Conservation (phyloP, 2,888 invertebrate species). For the Erebia aethiops region DNA sequence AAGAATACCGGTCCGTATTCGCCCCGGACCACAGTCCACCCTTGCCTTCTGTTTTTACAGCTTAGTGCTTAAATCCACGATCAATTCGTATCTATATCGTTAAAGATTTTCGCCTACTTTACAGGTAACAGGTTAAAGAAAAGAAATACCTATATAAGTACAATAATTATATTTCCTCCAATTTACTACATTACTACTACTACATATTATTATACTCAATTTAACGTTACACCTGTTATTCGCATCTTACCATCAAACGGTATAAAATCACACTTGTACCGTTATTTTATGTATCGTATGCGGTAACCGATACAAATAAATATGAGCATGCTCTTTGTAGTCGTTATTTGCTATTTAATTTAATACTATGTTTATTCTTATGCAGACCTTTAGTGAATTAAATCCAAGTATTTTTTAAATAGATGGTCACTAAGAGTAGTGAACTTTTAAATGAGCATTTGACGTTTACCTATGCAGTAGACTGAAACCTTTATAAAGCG, state of each 20-base stretch:
- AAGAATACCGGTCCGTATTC: background rate
- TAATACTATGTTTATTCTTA: no score
- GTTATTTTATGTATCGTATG: background rate
- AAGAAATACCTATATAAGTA: background rate
- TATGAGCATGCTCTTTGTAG: no score
- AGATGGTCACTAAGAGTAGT: background rate
- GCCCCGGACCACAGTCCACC: background rate
- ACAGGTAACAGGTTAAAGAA: background rate
- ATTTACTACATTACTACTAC: background rate
- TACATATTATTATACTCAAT: no score
- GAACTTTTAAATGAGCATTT: background rate
- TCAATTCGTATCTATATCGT: background rate
- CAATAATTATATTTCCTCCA: background rate
- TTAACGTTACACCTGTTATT: background rate
- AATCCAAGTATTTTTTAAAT: background rate
- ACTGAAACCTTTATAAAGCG: conserved; percentile 8
- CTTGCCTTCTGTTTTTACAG: background rate
- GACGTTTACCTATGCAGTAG: background rate
- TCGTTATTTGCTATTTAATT: no score
- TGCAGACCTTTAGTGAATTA: no score
- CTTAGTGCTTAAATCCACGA: background rate
- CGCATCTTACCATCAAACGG: background rate
- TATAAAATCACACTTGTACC: background rate
- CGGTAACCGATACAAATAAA: no score
- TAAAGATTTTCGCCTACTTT: background rate